Percentiles rank a stretch among this genome's conserved stretches.
These are phyloP conservation scores for Venturia canescens DNA, from an alignment of 1,140 invertebrate genomes.

Conservation along the genomic window DNA sequence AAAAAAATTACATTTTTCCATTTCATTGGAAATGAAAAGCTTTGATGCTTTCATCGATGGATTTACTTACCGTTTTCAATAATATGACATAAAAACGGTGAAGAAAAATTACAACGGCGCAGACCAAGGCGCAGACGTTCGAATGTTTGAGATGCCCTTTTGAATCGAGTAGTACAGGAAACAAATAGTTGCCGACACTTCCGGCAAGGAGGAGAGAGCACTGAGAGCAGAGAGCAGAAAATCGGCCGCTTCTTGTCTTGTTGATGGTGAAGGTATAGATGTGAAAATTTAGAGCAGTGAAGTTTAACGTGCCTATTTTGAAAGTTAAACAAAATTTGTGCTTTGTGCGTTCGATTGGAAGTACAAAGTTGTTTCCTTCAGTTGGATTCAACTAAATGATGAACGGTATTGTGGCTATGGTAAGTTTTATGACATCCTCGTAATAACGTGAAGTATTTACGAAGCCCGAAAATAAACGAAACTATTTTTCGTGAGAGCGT, in stretches of 20 bases:
- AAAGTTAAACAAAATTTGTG: neutral
- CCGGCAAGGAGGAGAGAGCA: conserved; percentile 50
- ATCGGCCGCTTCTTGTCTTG: neutral
- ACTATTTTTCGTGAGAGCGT: neutral
- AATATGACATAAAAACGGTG: too few relatives aligned
- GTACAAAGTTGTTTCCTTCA: conserved; percentile 5
- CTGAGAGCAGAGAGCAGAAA: conserved; percentile 45
- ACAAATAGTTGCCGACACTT: conserved; percentile 45
- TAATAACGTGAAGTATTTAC: neutral
- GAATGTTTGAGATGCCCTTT: neutral
- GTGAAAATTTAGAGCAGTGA: neutral
- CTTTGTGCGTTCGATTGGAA: conserved; percentile 2
- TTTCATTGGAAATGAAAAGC: too few relatives aligned
- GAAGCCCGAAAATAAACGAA: neutral
- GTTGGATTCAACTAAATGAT: conserved; percentile 55
- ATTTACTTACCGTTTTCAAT: too few relatives aligned
- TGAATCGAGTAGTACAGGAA: conserved; percentile 22
- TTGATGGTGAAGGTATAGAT: neutral
- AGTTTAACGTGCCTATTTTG: conserved; percentile 7
- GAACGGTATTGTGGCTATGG: conserved; percentile 73
- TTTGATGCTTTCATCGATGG: too few relatives aligned
- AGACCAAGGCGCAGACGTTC: too few relatives aligned
- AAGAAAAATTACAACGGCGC: too few relatives aligned
- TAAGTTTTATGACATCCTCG: conserved; percentile 52
- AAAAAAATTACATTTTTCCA: too few relatives aligned